Conservation (phyloP, 1,140 invertebrate species). For the Vanessa tameamea region DNA sequence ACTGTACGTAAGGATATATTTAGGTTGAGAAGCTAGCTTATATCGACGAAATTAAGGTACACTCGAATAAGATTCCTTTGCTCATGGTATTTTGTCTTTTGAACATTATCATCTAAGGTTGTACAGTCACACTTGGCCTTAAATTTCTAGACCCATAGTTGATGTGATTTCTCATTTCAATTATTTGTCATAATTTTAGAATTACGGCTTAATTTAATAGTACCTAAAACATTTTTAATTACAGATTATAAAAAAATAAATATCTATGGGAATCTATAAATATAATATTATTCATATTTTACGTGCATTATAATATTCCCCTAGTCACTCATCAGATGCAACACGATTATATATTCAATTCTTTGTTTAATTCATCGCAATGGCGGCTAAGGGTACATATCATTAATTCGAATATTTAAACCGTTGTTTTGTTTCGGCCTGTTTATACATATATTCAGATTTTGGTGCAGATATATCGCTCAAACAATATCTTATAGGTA, state of each 20-base stretch:
- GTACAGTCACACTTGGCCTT: too few species aligned
- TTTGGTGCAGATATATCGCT: conserved; percentile 7
- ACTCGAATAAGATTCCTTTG: too few species aligned
- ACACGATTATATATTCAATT: conserved; percentile 69
- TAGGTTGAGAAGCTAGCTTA: too few species aligned
- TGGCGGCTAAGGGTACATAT: conserved; percentile 65
- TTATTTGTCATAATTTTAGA: too few species aligned
- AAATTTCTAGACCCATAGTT: too few species aligned
- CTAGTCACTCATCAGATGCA: conserved; percentile 56
- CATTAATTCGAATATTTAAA: conserved; percentile 59
- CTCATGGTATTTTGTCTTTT: too few species aligned
- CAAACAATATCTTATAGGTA: conserved; percentile 1
- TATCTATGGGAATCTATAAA: neutral
- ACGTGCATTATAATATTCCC: conserved; percentile 40
- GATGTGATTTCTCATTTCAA: too few species aligned
- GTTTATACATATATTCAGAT: conserved; percentile 34
- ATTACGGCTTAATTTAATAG: too few species aligned
- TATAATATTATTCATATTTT: conserved; percentile 27
- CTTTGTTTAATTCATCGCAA: conserved; percentile 69
- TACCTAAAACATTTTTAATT: neutral
- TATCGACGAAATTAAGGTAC: too few species aligned
- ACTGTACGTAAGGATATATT: too few species aligned
- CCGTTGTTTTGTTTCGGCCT: conserved; percentile 56
- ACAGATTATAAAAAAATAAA: neutral
- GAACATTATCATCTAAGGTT: too few species aligned